These are phyloP conservation scores for Aphrophora alni DNA, from an alignment of 2,888 invertebrate genomes.

Conservation along the genomic window DNA sequence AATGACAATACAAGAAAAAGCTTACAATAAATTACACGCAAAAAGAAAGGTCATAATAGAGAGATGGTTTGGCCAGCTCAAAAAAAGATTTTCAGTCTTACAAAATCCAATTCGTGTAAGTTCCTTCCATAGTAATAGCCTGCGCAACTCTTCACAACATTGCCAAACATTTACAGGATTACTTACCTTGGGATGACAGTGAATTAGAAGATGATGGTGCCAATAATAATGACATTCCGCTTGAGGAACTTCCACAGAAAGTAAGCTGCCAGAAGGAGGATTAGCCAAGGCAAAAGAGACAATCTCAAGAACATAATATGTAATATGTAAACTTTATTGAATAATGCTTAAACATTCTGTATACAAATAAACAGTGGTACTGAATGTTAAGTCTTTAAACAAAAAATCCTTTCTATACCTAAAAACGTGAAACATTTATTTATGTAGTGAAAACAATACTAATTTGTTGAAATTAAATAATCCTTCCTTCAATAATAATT, in stretches of 20 bases:
- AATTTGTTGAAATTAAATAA: too few species aligned
- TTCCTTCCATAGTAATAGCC: not conserved
- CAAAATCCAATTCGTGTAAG: not conserved
- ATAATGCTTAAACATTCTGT: too few species aligned
- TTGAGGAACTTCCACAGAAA: not conserved
- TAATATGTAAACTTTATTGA: not conserved
- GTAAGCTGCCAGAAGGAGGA: not conserved
- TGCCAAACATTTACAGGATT: not conserved
- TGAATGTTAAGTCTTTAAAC: too few species aligned
- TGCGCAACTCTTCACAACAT: not conserved
- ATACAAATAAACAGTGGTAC: too few species aligned
- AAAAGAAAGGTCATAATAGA: not conserved
- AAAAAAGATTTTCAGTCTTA: not conserved
- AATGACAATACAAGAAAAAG: slow-evolving; percentile 2
- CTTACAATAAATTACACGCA: not conserved
- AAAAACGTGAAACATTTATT: too few species aligned
- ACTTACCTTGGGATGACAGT: not conserved
- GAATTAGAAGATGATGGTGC: not conserved
- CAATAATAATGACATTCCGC: too few species aligned
- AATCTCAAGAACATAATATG: not conserved
- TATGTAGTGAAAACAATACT: too few species aligned
- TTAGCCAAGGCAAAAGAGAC: not conserved
- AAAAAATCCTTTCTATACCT: too few species aligned
- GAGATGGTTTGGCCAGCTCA: too few species aligned
- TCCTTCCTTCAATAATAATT: too few species aligned